These are phyloP conservation scores for Orthonevra nobilis DNA, from an alignment of 2,888 invertebrate genomes.

Conservation along the genomic window DNA sequence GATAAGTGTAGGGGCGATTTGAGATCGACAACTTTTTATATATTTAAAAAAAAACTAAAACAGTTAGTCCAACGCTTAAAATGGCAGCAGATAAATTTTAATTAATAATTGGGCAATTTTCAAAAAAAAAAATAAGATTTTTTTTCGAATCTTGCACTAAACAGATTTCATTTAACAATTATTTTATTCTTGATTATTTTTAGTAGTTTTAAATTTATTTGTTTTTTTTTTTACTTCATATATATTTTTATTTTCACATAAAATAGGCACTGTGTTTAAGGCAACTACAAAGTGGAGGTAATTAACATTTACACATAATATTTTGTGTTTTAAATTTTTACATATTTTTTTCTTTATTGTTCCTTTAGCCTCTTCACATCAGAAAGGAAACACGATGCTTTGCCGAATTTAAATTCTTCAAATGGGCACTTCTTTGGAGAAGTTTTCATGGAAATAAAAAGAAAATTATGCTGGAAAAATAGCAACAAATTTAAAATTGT, in stretches of 20 bases:
- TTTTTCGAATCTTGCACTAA: too few species aligned
- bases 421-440: background rate
- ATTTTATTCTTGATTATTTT: too few species aligned
- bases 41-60: too few species aligned
- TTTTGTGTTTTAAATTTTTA: conserved; percentile 30
- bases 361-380: conserved; percentile 25
- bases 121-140: too few species aligned
- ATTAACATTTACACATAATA: conserved; percentile 67
- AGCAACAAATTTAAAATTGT: conserved; percentile 20
- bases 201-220: too few species aligned
- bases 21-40: too few species aligned
- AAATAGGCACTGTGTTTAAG: conserved; percentile 91
- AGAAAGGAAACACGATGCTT: conserved; percentile 42
- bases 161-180: too few species aligned
- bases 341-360: conserved; percentile 31
- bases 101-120: too few species aligned
- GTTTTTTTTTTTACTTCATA: conserved; percentile 19
- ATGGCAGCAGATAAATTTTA: too few species aligned
- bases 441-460: background rate
- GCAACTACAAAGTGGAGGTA: conserved; percentile 88
- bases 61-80: too few species aligned
- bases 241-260: conserved; percentile 72
- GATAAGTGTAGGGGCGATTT: too few species aligned
- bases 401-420: conserved; percentile 44
- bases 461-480: conserved; percentile 18